Conservation (phyloP, 2,888 invertebrate genomes). For the Mesorhabditis belari region DNA sequence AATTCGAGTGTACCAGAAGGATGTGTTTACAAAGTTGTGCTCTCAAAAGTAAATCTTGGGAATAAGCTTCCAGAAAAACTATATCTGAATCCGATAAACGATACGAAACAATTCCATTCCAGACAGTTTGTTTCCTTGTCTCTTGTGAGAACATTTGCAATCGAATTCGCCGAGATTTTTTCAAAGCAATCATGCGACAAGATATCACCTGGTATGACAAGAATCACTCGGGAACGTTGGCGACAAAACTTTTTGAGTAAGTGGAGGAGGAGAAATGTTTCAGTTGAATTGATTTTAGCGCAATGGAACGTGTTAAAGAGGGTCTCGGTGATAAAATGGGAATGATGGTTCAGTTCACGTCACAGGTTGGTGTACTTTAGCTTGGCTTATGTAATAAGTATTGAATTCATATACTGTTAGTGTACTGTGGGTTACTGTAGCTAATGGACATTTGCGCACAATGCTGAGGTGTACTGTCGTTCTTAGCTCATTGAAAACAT, state of each 20-base stretch:
- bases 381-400: no score
- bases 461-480: no score
- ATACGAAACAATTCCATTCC: conserved; percentile 13
- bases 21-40: no score
- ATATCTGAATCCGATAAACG: neutral
- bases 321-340: conserved; percentile 44
- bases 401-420: no score
- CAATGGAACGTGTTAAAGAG: conserved; percentile 42
- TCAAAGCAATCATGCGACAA: conserved; percentile 50
- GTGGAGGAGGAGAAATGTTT: no score
- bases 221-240: conserved; percentile 57
- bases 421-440: no score
- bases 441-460: no score
- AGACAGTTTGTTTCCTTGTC: conserved; percentile 54
- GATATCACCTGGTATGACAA: conserved; percentile 56
- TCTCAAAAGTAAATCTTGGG: no score
- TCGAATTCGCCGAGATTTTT: conserved; percentile 55
- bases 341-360: conserved; percentile 27
- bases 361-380: conserved; percentile 39
- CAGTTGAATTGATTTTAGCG: conserved; percentile 17
- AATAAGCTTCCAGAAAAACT: neutral
- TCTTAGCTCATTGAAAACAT: no score
- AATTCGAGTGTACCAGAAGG: no score
- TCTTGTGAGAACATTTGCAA: conserved; percentile 57
- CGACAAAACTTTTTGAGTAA: conserved; percentile 58